These are phyloP conservation scores for Parazoanthus swiftii DNA, from an alignment of 92 coral and sea anemone genomes.

Conservation along the genomic window DNA sequence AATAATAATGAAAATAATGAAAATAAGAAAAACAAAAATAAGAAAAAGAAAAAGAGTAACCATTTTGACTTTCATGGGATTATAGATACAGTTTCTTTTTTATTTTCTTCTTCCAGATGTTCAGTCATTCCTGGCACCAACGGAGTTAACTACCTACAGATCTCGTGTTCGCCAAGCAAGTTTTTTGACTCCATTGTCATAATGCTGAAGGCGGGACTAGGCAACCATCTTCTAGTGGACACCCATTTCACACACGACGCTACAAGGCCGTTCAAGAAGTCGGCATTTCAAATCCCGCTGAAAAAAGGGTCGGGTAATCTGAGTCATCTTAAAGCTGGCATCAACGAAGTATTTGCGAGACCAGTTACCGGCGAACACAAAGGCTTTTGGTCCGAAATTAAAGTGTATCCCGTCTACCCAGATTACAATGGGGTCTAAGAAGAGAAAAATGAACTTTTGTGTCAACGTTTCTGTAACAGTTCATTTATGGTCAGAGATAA, in stretches of 20 bases:
- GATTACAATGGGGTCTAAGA: not conserved
- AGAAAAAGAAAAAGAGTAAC: too few relatives aligned
- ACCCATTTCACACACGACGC: not conserved
- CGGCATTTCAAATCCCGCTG: not conserved
- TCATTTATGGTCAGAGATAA: too few relatives aligned
- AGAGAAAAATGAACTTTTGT: too few relatives aligned
- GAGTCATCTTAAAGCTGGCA: not conserved
- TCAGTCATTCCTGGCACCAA: constrained; percentile 11
- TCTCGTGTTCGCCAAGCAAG: not conserved
- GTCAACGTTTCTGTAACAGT: too few relatives aligned
- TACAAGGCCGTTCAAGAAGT: not conserved
- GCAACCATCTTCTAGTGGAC: not conserved
- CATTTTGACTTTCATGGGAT: not conserved
- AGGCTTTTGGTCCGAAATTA: constrained; percentile 14
- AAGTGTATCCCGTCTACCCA: not conserved
- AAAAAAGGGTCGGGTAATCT: not conserved
- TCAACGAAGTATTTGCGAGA: not conserved
- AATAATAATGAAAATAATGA: too few relatives aligned
- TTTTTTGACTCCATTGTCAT: not conserved
- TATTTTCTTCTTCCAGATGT: not conserved
- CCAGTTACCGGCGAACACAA: not conserved
- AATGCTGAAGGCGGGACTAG: not conserved
- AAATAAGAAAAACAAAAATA: too few relatives aligned
- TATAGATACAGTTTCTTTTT: not conserved
- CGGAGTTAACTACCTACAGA: not conserved